Percentiles rank a stretch among this genome's conserved stretches.
Conservation (phyloP, 2,888 invertebrate genomes). For the Pediacus dermestoides region DNA sequence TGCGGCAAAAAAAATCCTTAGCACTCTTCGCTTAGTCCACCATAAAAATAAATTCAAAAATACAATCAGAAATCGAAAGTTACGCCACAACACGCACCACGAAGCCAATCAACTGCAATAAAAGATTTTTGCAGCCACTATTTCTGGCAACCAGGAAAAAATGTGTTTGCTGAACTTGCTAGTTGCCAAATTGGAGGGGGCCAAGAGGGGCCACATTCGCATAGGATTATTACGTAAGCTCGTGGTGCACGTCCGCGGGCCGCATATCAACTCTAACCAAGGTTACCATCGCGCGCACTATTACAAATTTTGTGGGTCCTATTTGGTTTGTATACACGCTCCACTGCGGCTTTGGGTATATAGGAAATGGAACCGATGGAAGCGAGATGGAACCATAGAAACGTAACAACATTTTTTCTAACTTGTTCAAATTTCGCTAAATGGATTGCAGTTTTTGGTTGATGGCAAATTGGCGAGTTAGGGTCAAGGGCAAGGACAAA, state of each 20-base stretch:
- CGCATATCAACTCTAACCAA: conserved; percentile 37
- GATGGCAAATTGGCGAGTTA: too few species aligned
- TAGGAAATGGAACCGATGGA: too few species aligned
- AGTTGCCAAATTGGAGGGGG: conserved; percentile 43
- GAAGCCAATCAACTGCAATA: conserved; percentile 27
- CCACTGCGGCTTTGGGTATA: too few species aligned
- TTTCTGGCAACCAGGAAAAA: conserved; percentile 51
- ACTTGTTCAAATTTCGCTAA: too few species aligned
- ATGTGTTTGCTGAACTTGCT: conserved; percentile 42
- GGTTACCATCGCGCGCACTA: conserved; percentile 26
- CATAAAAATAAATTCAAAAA: background rate
- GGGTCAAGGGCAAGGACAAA: too few species aligned
- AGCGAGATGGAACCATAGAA: too few species aligned
- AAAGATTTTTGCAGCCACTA: conserved; percentile 45
- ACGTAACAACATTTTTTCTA: too few species aligned
- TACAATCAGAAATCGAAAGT: background rate
- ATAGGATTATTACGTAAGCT: conserved; percentile 48
- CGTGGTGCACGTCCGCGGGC: conserved; percentile 41
- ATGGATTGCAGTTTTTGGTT: too few species aligned
- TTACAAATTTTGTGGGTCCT: conserved; percentile 8
- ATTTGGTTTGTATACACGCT: background rate
- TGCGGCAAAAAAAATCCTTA: too few species aligned
- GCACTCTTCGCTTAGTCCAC: background rate
- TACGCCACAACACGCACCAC: conserved; percentile 16
- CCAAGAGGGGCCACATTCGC: conserved; percentile 37